These are phyloP conservation scores for Tympanuchus pallidicinctus DNA, from an alignment of 2,113 vertebrate species.

Conservation along the genomic window DNA sequence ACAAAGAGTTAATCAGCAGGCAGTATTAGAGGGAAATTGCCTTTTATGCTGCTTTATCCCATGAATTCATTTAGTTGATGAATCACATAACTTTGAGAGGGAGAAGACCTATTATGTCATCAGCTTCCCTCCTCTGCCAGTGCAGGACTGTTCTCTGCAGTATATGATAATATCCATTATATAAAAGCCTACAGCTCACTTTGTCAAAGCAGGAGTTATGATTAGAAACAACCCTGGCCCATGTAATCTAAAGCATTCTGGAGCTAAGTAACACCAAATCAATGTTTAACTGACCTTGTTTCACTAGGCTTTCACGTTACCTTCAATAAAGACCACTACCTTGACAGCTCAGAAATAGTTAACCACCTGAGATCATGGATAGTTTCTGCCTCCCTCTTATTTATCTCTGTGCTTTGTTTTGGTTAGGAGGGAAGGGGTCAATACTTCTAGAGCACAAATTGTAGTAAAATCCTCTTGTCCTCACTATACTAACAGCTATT, in stretches of 20 bases:
- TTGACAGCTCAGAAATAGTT: conserved; percentile 11
- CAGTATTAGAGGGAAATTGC: not conserved
- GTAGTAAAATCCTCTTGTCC: not conserved
- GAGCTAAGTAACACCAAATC: conserved; percentile 25
- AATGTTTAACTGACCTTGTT: conserved; percentile 30
- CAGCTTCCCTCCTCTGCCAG: conserved; percentile 2
- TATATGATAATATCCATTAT: not conserved
- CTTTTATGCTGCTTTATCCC: conserved; percentile 16
- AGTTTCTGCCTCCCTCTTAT: not conserved
- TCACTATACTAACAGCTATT: not conserved
- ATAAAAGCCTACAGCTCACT: conserved; percentile 44
- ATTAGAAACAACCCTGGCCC: conserved; percentile 25
- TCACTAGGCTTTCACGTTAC: conserved; percentile 49
- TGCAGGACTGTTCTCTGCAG: conserved; percentile 5
- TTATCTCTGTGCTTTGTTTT: not conserved
- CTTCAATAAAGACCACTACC: conserved; percentile 32
- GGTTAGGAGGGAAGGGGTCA: not conserved
- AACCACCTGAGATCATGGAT: not conserved
- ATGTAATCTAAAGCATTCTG: conserved; percentile 42
- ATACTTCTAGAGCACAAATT: not conserved
- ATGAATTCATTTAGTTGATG: conserved; percentile 46
- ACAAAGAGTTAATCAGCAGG: not conserved
- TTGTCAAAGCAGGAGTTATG: not conserved
- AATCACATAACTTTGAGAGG: conserved; percentile 33
- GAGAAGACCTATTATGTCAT: conserved; percentile 49